Conservation (phyloP, 1,140 invertebrate genomes). For the Pseudomyrmex concolor region DNA sequence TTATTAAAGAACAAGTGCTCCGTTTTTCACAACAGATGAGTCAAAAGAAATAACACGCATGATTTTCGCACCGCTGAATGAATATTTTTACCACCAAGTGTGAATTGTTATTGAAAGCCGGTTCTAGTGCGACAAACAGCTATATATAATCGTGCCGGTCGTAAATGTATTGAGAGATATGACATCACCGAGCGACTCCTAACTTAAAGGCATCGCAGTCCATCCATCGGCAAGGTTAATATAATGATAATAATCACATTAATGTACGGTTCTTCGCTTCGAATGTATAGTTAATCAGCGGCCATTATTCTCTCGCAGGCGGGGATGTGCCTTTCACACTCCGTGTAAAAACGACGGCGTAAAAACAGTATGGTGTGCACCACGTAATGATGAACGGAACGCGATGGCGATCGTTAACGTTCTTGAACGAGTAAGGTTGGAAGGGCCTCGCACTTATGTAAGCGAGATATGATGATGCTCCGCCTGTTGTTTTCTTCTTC, state of each 20-base stretch:
- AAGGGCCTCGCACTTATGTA: conserved; percentile 36
- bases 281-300: conserved; percentile 48
- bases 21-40: too few species aligned
- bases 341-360: conserved; percentile 23
- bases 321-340: conserved; percentile 24
- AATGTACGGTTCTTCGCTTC: background rate
- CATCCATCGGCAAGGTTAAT: conserved; percentile 23
- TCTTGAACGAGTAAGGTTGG: conserved; percentile 34
- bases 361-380: background rate
- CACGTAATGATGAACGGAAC: conserved; percentile 26
- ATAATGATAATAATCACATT: conserved; percentile 31
- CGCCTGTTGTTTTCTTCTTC: background rate
- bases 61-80: too few species aligned
- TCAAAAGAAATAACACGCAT: too few species aligned
- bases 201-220: background rate
- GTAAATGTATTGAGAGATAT: background rate
- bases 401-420: conserved; percentile 31
- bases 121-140: background rate
- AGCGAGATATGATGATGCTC: conserved; percentile 21
- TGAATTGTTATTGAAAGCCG: background rate
- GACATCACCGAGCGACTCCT: background rate
- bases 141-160: background rate
- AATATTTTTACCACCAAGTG: background rate
- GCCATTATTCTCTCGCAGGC: conserved; percentile 35
- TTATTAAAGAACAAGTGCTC: too few species aligned